Evolutionary conservation across 2,888 invertebrate genomes (phyloP).

Genomic region (Coelopa pilipes): DNA sequence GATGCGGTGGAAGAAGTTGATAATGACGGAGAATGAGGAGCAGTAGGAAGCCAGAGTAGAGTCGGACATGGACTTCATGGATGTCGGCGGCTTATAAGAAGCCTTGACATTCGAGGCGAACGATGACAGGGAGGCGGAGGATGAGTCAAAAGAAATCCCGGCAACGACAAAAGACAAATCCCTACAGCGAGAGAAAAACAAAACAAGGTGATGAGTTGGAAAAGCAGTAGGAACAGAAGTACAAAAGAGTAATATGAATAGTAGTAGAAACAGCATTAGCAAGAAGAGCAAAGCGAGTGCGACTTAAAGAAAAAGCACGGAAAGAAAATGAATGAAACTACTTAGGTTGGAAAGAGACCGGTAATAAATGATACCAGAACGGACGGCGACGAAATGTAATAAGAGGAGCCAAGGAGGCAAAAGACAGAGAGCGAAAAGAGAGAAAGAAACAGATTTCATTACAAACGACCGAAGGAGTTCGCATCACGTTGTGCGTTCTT

Average conservation of each 20-base stretch:
- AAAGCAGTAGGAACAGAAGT: not conserved
- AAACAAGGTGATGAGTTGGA: not conserved
- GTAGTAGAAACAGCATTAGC: not conserved
- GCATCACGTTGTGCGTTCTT: slow-evolving; percentile 7
- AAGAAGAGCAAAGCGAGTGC: too few species aligned
- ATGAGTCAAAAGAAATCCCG: not conserved
- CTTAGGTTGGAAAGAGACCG: not conserved
- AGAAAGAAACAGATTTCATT: slow-evolving; percentile 26
- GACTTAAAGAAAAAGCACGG: not conserved
- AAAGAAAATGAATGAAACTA: too few species aligned
- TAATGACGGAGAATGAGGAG: too few species aligned
- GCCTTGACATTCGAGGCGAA: slow-evolving; percentile 20
- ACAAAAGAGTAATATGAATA: not conserved
- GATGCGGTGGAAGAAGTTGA: too few species aligned
- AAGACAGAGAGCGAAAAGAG: not conserved
- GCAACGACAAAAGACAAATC: not conserved
- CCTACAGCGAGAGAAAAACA: not conserved
- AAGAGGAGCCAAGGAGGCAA: not conserved
- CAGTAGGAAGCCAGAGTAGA: not conserved
- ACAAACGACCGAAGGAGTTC: slow-evolving; percentile 24
- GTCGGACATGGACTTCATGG: slow-evolving; percentile 15
- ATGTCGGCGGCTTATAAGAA: slow-evolving; percentile 20
- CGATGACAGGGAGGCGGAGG: not conserved
- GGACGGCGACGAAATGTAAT: not conserved
- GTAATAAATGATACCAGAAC: not conserved